A percentile compares a stretch with the other conserved stretches of the same genome.
These are phyloP conservation scores for Callosobruchus maculatus DNA, from an alignment of 2,888 invertebrate genomes.

Conservation along the genomic window DNA sequence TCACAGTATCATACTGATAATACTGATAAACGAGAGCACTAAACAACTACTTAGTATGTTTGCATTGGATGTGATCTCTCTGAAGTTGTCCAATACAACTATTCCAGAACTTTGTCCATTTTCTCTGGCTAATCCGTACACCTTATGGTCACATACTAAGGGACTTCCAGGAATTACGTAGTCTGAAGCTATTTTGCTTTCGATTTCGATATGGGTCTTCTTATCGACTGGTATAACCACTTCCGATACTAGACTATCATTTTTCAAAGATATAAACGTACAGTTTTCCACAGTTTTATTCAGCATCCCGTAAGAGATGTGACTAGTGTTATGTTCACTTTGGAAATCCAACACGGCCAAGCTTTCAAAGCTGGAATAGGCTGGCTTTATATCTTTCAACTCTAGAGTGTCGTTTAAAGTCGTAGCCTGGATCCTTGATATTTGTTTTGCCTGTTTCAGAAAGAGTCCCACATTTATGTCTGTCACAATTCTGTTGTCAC, in stretches of 20 bases:
- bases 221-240: neutral
- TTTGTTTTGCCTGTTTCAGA: neutral
- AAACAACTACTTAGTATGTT: neutral
- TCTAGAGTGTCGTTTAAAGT: neutral
- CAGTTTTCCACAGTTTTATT: neutral
- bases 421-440: neutral
- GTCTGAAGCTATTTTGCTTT: neutral
- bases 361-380: neutral
- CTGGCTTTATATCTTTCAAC: neutral
- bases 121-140: neutral
- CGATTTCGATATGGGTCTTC: neutral
- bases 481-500: neutral
- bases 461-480: neutral
- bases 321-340: neutral
- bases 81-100: neutral
- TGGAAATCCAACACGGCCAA: neutral
- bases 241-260: neutral
- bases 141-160: neutral
- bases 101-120: neutral
- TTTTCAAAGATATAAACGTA: neutral
- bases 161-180: neutral
- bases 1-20: neutral
- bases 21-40: neutral
- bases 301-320: neutral
- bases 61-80: neutral